Base-by-base conservation (phyloP, 2,113 vertebrate genomes). In the Polypterus senegalus region DNA sequence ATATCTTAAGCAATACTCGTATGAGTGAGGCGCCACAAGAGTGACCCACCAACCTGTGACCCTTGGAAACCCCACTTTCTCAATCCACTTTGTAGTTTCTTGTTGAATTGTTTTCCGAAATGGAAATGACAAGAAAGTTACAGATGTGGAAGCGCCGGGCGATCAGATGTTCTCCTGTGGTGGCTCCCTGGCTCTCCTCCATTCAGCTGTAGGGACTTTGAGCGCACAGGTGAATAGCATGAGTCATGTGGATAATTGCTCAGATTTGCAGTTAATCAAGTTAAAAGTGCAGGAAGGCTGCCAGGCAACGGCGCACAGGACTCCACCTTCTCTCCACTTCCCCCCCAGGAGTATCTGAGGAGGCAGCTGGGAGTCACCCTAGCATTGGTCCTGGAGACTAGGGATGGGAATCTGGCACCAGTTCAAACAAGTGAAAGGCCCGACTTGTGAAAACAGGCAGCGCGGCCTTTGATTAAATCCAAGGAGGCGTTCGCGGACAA, bases 171-270 rank as follows among this genome's bases (percentile, higher is more conserved):
- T 11, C 8, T 9, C 51, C 53, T 46, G 11, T 44, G n/a, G 6
- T 9, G 43, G 45, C 44, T 47, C 10, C 54, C 45, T 54, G 61
- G 61, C 51, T 53, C 45, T 46, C 44, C 2, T 9, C 49, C 44
- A 54, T 53, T 51, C 46, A 48, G 43, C 6, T n/a, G n/a, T 7
- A 10, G 61, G 61, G 9, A 45, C 10, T 46, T 27, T 49, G 43
- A 45, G 61, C 46, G 45, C 27, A 54, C 51, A 62, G 61, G 51
- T 62, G 61, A 62, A 44, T 62, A 62, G 43, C 61, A 47, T 54
- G 48, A 54, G 61, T 62, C 7, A 62, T 54, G 61, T 7, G 48
- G 49, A 62, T 62, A 54, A 62, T 54, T 62, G 51, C 61, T 47
- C 51, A 47, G 46, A 49, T 47, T 58, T 54, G 49, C 51, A 47